Percentiles rank a stretch among this genome's conserved stretches.
These are phyloP conservation scores for Loriculus beryllinus DNA, from an alignment of 2,797 vertebrate species.

Conservation along the genomic window DNA sequence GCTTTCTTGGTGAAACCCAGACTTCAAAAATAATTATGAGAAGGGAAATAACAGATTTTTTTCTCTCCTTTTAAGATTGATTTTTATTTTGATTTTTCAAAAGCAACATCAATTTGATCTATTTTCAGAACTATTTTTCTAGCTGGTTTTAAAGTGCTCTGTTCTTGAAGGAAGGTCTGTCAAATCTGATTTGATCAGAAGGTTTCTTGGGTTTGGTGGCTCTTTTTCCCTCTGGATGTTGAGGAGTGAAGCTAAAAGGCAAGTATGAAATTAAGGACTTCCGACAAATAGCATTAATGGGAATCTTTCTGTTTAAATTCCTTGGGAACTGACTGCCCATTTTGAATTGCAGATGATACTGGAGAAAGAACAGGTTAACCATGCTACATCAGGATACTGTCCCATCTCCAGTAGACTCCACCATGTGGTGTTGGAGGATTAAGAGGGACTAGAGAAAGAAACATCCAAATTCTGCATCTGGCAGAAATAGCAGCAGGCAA, in stretches of 20 bases:
- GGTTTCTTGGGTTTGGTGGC: not conserved
- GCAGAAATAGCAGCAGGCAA: not conserved
- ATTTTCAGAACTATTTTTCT: constrained; percentile 1
- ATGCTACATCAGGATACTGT: not conserved
- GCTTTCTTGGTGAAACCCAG: not conserved
- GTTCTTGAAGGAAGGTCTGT: not conserved
- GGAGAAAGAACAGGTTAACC: not conserved
- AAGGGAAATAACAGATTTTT: not conserved
- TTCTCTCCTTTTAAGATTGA: not conserved
- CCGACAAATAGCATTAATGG: not conserved
- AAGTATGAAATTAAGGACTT: not conserved
- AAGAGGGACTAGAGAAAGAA: not conserved
- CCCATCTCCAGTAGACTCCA: not conserved
- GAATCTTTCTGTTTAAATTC: not conserved
- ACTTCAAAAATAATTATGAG: not conserved
- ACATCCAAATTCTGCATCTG: not conserved
- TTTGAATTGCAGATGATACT: not conserved
- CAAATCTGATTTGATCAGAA: constrained; percentile 1
- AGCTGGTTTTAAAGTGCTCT: not conserved
- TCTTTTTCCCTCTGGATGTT: not conserved
- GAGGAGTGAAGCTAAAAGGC: not conserved
- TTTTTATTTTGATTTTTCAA: not conserved
- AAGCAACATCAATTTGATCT: not conserved
- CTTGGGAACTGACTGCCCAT: not conserved
- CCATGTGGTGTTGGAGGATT: accelerated